Base-by-base conservation (phyloP, 2,113 vertebrate genomes). In the Ancistrus triradiatus region DNA sequence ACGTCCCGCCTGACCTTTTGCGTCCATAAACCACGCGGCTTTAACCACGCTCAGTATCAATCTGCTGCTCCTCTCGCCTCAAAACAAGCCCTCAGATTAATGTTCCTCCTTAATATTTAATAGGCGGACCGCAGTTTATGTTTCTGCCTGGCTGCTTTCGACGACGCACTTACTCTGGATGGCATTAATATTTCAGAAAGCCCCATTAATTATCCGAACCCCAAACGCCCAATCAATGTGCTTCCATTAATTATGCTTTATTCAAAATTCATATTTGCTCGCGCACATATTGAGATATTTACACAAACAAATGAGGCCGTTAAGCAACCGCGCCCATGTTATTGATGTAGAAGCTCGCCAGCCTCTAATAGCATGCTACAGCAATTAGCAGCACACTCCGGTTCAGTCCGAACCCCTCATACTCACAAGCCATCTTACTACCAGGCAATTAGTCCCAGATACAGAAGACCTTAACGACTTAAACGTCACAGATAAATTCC, bases 231-330 rank as follows among this genome's bases (percentile, higher is more conserved):
- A 52, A 76, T 81, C 70, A 72, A 73, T 75, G 50, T 51, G 43
- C 73, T 68, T 72, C 51, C 73, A 74, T 78, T 76, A 74, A 77
- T 78, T 66, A 76, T 50, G 61, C 60, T 76, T 73, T 38, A 67
- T 81, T 82, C 61, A 58, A 77, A 75, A 81, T 78, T 69, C 60
- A 72, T 73, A 63, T 42, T 60, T 15, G 60, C 57, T 49, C 40
- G 66, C 65, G 69, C 47, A 51, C 61, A 66, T 63, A 75, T 63
- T 59, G 66, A 76, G 57, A 70, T 47, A 66, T 72, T 59, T 73
- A 71, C 74, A 56, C 73, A 74, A 74, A 76, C 60, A 69, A 69
- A 66, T 59, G 49, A 37, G 38, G 22, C 13, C 43, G 58, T 57
- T 47, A 64, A 66, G 70, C 65, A 68, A 76, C 74, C 66, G 68